Percentiles rank a stretch among this genome's conserved stretches.
phyloP scores from a whole-genome alignment of 2,888 invertebrate species.

The Dryococelus australis region DNA sequence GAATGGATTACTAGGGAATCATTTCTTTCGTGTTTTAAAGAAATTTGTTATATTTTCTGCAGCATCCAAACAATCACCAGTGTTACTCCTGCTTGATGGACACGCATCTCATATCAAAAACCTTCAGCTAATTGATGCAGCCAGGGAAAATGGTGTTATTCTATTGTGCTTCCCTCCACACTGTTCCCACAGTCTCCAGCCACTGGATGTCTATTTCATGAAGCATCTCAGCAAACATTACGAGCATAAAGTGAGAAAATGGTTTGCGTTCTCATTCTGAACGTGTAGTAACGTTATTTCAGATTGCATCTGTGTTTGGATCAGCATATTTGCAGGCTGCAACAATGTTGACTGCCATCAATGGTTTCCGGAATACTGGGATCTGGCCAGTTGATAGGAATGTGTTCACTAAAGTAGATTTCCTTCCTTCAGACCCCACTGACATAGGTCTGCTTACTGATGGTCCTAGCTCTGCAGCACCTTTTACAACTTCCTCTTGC shows the following conservation, averaged over 20 bases:
- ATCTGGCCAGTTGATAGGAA: too few species aligned
- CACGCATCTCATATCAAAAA: too few species aligned
- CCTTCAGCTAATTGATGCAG: too few species aligned
- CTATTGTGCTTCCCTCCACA: slow-evolving; percentile 23
- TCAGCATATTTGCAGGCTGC: too few species aligned
- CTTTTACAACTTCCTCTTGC: neutral
- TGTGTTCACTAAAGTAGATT: too few species aligned
- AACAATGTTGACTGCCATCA: too few species aligned
- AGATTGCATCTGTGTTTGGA: too few species aligned
- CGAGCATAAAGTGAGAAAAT: neutral
- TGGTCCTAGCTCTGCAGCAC: neutral
- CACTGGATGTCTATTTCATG: too few species aligned
- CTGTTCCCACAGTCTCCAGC: neutral
- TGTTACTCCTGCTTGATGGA: neutral
- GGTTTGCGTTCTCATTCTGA: slow-evolving; percentile 13
- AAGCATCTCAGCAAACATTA: too few species aligned
- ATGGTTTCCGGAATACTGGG: too few species aligned
- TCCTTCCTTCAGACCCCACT: too few species aligned
- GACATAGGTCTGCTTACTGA: neutral
- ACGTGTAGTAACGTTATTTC: neutral
- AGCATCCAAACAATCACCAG: slow-evolving; percentile 1
- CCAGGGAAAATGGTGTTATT: slow-evolving; percentile 10
- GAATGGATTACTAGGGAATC: neutral
- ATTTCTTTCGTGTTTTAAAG: slow-evolving; percentile 13
- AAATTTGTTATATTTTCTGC: neutral